A percentile compares a stretch with the other conserved stretches of the same genome.
Conservation (phyloP, 2,797 vertebrate genomes). For the Ciconia nigra region DNA sequence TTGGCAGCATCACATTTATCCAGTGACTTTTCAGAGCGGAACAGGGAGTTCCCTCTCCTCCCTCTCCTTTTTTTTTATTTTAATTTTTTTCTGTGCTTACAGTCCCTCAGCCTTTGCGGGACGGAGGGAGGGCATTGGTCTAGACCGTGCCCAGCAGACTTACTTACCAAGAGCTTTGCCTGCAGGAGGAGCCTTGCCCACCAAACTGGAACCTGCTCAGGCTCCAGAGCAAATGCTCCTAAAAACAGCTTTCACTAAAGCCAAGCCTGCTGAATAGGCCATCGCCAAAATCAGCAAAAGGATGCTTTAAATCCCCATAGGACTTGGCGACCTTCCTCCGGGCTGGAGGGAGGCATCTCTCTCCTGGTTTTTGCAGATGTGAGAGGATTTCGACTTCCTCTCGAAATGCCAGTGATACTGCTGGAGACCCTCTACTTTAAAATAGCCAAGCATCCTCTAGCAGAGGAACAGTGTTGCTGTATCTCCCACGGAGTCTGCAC, state of each 20-base stretch:
- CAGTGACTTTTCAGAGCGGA: neutral
- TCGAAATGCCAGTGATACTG: neutral
- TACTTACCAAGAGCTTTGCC: neutral
- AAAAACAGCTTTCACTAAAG: neutral
- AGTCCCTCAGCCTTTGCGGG: neutral
- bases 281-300: neutral
- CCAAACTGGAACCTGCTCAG: neutral
- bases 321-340: fast-evolving
- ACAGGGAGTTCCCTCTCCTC: neutral
- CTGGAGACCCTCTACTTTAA: neutral
- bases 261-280: neutral
- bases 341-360: neutral
- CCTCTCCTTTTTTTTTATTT: neutral
- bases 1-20: neutral
- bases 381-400: neutral
- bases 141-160: neutral
- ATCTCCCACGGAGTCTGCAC: neutral
- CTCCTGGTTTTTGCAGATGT: neutral
- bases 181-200: fast-evolving
- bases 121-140: neutral
- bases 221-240: neutral
- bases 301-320: neutral
- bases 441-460: neutral
- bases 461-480: fast-evolving
- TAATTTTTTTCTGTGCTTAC: neutral